A percentile compares a stretch with the other conserved stretches of the same genome.
Conservation (phyloP, 1,140 invertebrate species). For the Scaptomyza hsui region DNA sequence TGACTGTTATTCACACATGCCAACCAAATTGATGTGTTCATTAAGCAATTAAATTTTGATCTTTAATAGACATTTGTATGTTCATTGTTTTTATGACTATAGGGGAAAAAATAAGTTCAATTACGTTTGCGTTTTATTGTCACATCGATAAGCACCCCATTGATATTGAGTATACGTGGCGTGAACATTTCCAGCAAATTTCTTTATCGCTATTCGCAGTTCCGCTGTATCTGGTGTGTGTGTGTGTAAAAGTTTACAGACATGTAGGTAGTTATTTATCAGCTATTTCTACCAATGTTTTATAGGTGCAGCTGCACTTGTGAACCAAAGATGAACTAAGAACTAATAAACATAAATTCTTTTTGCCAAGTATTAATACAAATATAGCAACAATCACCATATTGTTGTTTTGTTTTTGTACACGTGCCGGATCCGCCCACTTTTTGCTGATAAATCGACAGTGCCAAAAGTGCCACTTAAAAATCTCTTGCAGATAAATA, state of each 20-base stretch:
- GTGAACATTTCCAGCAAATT: slow-evolving; percentile 31
- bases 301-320: no score
- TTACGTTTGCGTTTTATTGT: not conserved
- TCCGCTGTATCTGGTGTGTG: slow-evolving; percentile 5
- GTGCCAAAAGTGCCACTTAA: not conserved
- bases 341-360: no score
- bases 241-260: not conserved
- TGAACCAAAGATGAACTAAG: no score
- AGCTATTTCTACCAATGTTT: no score
- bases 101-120: not conserved
- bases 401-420: not conserved
- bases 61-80: not conserved
- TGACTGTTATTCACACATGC: no score
- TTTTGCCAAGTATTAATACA: no score
- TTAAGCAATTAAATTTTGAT: not conserved
- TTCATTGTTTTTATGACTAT: no score
- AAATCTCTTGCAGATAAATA: not conserved
- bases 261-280: no score
- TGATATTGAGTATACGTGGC: slow-evolving; percentile 3
- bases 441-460: not conserved
- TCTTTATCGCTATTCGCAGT: slow-evolving; percentile 22
- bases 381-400: not conserved
- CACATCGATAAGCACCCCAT: not conserved
- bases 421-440: not conserved
- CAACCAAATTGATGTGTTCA: not conserved